Percentiles rank a stretch among this genome's conserved stretches.
phyloP scores from a whole-genome alignment of 2,888 invertebrate species.

The Cistogaster globosa region DNA sequence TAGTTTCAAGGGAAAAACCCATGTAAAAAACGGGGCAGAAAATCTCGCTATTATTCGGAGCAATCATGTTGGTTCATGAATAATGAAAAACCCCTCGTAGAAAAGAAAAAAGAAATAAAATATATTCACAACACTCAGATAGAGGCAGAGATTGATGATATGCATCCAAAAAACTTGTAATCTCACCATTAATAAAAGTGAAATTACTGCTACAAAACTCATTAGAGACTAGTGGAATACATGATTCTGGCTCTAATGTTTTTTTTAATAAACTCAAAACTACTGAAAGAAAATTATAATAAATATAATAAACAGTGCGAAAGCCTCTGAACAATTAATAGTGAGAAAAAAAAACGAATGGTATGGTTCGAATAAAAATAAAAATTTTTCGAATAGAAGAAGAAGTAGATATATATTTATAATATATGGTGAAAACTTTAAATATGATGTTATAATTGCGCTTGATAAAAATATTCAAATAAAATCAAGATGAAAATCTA shows the following conservation, averaged over 20 bases:
- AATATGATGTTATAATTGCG: slow-evolving; percentile 16
- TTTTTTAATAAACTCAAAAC: slow-evolving; percentile 25
- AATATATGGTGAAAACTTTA: neutral
- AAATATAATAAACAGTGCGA: neutral
- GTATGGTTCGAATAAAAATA: neutral
- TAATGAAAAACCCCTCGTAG: too few relatives aligned
- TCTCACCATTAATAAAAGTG: slow-evolving; percentile 35
- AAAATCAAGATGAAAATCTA: too few relatives aligned
- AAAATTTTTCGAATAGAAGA: neutral
- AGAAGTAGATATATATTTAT: slow-evolving; percentile 8
- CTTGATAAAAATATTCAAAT: neutral
- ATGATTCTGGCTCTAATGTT: slow-evolving; percentile 46
- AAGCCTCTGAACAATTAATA: neutral
- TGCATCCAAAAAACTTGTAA: slow-evolving; percentile 46
- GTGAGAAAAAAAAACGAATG: neutral
- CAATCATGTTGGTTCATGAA: slow-evolving; percentile 9
- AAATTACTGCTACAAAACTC: neutral
- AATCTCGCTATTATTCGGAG: slow-evolving; percentile 15
- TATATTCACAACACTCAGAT: slow-evolving; percentile 14
- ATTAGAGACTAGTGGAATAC: slow-evolving; percentile 19
- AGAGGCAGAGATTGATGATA: neutral
- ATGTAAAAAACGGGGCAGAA: slow-evolving; percentile 11
- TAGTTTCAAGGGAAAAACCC: slow-evolving; percentile 47
- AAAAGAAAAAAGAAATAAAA: slow-evolving; percentile 6
- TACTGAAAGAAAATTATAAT: slow-evolving; percentile 26